These are phyloP conservation scores for Chorisops tibialis DNA, from an alignment of 2,888 invertebrate species.

Conservation along the genomic window DNA sequence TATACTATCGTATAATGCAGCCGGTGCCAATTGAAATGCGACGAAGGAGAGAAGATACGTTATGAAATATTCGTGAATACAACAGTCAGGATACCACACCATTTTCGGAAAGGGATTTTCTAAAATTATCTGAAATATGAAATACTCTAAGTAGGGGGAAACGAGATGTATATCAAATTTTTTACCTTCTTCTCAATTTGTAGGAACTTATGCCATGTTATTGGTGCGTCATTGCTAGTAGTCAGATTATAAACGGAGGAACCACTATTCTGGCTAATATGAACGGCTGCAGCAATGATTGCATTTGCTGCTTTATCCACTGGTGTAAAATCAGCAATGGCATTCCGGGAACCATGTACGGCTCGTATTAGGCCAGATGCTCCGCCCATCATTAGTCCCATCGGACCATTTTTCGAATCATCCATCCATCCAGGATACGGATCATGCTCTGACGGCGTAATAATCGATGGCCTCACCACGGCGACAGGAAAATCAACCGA, in stretches of 20 bases:
- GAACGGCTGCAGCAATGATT: conserved; percentile 54
- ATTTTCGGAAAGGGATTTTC: conserved; percentile 53
- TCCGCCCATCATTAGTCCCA: conserved; percentile 46
- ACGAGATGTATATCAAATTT: background rate
- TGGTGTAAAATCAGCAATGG: conserved; percentile 56
- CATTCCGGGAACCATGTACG: conserved; percentile 52
- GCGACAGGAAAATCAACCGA: conserved; percentile 51
- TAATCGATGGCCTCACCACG: conserved; percentile 58
- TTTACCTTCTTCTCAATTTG: conserved; percentile 40
- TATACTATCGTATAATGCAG: conserved; percentile 55
- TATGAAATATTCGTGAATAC: conserved; percentile 43
- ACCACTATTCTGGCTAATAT: conserved; percentile 43
- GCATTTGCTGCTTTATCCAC: conserved; percentile 57
- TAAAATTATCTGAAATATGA: conserved; percentile 34
- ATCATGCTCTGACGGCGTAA: conserved; percentile 35
- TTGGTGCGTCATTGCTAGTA: conserved; percentile 56
- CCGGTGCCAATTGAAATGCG: conserved; percentile 57
- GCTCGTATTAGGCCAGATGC: conserved; percentile 55
- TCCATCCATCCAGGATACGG: conserved; percentile 55
- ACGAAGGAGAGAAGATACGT: conserved; percentile 53
- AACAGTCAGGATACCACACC: conserved; percentile 50
- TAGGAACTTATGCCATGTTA: conserved; percentile 57
- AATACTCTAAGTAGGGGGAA: background rate
- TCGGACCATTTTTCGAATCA: conserved; percentile 57
- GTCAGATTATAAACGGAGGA: conserved; percentile 57